Base-by-base conservation (phyloP, 64 coral and sea anemone species). In the Montipora foliosa region DNA sequence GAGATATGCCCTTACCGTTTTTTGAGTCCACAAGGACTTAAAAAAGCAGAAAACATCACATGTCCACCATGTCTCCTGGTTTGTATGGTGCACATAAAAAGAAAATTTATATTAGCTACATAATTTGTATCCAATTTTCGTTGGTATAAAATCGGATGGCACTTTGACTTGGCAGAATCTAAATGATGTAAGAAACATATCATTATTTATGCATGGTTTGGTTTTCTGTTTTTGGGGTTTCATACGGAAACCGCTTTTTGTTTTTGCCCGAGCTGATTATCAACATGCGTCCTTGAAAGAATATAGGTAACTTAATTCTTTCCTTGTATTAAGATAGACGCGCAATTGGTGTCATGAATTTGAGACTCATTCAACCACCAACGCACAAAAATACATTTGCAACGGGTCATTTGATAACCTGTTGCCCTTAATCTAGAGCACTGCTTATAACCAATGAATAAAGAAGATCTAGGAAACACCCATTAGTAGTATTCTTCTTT, bases 171-270 rank as follows among this genome's bases (percentile, higher is more conserved):
- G 45, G 64, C 68, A 9, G 44, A 45, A 72, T 49, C 66, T 5
- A 72, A 72, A 86, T 86, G 82, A 86, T 86, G 82, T 86, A 86
- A 86, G 82, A 71, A 12, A 71, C 10, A 71, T 45, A 2, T 1
- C 44, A 86, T 86, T 86, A 45, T 8, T 86, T 71, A 86, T 86
- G 66, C 82, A 86, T 86, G 82, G 47, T 3, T 70, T 86, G 47
- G 44, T 24, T n/a, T 3, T 4, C 45, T 71, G 67, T 66, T 48
- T 24, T 71, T 71, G 82, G 82, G 4, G 52, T 62, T 82, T 82
- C 20, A 60, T 80, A 6, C 51, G 20, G 68, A 71, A 71, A n/a
- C 17, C 14, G 19, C 19, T 22, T 6, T 71, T n/a, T 20, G 5
- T 21, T 71, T 21, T 37, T 37, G 29, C 29, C 29, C 29, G 29